phyloP scores from a whole-genome alignment of 1,140 invertebrate species.

The Chionoecetes opilio region DNA sequence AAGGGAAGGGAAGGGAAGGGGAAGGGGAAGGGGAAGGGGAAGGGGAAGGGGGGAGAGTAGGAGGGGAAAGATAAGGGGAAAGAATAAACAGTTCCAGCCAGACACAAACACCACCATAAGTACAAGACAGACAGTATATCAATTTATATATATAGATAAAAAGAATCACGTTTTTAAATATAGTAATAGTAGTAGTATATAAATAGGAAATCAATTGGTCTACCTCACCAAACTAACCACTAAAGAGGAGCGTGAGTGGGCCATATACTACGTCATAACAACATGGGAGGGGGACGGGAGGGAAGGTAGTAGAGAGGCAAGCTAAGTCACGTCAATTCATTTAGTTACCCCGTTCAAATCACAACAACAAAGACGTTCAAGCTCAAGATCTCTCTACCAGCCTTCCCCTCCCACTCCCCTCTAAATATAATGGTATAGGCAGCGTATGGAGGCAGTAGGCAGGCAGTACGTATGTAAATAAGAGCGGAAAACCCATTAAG shows the following conservation, averaged over 20 bases:
- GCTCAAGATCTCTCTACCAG: neutral
- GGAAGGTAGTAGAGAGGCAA: neutral
- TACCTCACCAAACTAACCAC: neutral
- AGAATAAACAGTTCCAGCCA: too few species aligned
- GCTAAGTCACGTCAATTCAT: neutral
- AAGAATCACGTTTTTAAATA: neutral
- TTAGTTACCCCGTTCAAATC: neutral
- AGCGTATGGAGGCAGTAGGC: neutral
- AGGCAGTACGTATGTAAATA: neutral
- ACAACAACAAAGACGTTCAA: neutral
- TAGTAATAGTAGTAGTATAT: neutral
- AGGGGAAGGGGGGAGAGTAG: neutral
- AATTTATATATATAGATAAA: neutral
- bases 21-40: neutral
- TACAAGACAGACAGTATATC: too few species aligned
- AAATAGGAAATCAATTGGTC: neutral
- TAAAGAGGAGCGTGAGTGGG: neutral
- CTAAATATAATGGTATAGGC: slow-evolving; percentile 2
- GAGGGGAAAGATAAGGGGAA: too few species aligned
- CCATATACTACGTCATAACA: slow-evolving; percentile 52
- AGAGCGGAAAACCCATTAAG: neutral
- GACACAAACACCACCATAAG: too few species aligned
- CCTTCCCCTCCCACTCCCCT: neutral
- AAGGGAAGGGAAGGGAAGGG: neutral
- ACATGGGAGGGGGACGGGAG: slow-evolving; percentile 17